Evolutionary conservation across 2,888 invertebrate genomes (phyloP).

Genomic region (Elgonia sp.): DNA sequence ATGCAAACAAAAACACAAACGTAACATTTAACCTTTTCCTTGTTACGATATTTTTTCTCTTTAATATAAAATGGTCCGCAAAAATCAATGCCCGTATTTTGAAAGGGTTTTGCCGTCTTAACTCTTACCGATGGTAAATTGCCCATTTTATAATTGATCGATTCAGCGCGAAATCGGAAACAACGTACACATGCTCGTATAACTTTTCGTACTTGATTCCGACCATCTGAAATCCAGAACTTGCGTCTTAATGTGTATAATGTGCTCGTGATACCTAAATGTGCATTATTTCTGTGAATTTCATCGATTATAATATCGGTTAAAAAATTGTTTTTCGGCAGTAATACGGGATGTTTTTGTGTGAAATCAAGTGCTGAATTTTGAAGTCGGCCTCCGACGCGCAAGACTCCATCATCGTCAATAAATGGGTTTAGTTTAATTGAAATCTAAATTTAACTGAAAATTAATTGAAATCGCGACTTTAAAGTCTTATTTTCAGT

Average conservation of each 20-base stretch:
- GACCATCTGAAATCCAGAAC: conserved; percentile 71
- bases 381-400: conserved; percentile 72
- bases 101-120: not conserved
- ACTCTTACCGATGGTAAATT: conserved; percentile 1
- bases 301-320: conserved; percentile 60
- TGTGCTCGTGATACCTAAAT: conserved; percentile 62
- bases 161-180: conserved; percentile 25
- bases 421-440: not conserved
- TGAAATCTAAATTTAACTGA: no score
- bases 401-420: not conserved
- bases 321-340: conserved; percentile 54
- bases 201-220: conserved; percentile 41
- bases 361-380: conserved; percentile 39
- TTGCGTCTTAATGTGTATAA: conserved; percentile 46
- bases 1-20: conserved; percentile 55
- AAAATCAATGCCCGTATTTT: not conserved
- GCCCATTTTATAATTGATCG: conserved; percentile 4
- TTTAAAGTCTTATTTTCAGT: not conserved
- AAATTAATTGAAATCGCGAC: no score
- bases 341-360: conserved; percentile 68
- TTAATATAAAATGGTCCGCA: conserved; percentile 49
- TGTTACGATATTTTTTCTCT: conserved; percentile 59
- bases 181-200: conserved; percentile 63
- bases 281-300: conserved; percentile 32
- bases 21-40: conserved; percentile 58